Base-by-base conservation (phyloP, 2,888 invertebrate species). In the Pediacus dermestoides region DNA sequence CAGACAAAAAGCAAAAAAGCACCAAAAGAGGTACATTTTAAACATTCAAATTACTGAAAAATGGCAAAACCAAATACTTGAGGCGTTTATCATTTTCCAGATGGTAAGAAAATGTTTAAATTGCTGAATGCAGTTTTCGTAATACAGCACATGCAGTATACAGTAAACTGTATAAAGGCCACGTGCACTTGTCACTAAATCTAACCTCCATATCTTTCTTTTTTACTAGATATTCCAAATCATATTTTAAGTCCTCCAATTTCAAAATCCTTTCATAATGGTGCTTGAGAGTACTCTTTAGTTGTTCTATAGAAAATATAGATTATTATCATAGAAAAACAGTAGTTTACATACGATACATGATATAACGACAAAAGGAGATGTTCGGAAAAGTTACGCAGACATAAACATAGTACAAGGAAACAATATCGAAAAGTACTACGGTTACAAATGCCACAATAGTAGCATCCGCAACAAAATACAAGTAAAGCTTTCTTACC, bases 121-220 rank as follows among this genome's bases (percentile, higher is more conserved):
- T n/a, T n/a, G 23, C 15, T 33, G 33, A 32, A 32, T 38, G 33
- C 28, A 33, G 33, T 30, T 26, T 16, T 38, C 30, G 9, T 10
- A 28, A n/a, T 26, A 14, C 28, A 27, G 21, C 33, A 33, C 38
- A 38, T 33, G 32, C 39, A 38, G n/a, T 30, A 36, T 36, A 30
- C 36, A 36, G 28, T 28, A 21, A 21, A 21, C 7, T 7, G n/a
- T 7, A 26, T 23, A 13, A 16, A 14, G 26, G 14, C 30, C 23
- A 31, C 35, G 36, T 40, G 40, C 40, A 40, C 30, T 36, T 25
- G 33, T 22, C 14, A 37, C 13, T 16, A 21, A 16, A 68, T 70
- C 80, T 81, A 87, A 96, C 95, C 92, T 96, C 93, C 75, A 84
- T 85, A 75, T 97, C 97, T 87, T 97, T 97, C 81, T 88, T 88